Conservation (phyloP, 2,113 vertebrate species). For the Epinephelus fuscoguttatus region DNA sequence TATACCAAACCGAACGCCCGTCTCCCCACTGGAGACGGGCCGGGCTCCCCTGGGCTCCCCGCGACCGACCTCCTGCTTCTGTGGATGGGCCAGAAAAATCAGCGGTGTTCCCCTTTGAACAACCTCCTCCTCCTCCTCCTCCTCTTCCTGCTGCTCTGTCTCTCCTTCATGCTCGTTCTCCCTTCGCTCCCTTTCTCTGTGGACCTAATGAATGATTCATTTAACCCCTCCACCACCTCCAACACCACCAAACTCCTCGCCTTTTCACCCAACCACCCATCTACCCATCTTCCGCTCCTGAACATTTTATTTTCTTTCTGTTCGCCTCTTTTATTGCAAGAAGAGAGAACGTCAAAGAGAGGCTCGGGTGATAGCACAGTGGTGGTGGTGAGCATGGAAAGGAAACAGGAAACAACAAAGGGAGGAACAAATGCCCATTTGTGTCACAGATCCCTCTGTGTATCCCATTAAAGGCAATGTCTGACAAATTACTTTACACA, state of each 20-base stretch:
- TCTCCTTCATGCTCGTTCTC: slow-evolving; percentile 60
- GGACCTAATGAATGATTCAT: slow-evolving; percentile 89
- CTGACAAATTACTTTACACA: slow-evolving; percentile 85
- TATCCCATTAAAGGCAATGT: slow-evolving; percentile 79
- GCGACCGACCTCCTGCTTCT: slow-evolving; percentile 84
- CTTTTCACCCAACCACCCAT: slow-evolving; percentile 64
- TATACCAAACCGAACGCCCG: slow-evolving; percentile 44
- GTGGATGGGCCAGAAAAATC: slow-evolving; percentile 83
- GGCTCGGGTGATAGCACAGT: not conserved
- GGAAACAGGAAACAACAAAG: slow-evolving; percentile 73
- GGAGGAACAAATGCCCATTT: slow-evolving; percentile 67
- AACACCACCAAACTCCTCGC: slow-evolving; percentile 65
- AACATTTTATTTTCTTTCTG: slow-evolving; percentile 52
- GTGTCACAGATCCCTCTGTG: slow-evolving; percentile 70
- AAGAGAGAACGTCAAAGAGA: not conserved
- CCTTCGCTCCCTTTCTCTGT: slow-evolving; percentile 78
- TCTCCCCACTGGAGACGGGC: slow-evolving; percentile 61
- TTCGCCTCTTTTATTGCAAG: slow-evolving; percentile 51
- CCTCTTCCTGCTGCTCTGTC: slow-evolving; percentile 71
- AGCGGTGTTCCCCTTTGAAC: slow-evolving; percentile 84
- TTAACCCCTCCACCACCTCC: slow-evolving; percentile 75
- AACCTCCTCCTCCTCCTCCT: slow-evolving; percentile 72
- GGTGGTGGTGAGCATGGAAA: slow-evolving; percentile 13
- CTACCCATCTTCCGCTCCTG: slow-evolving; percentile 42
- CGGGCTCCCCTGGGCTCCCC: slow-evolving; percentile 77